Percentiles rank a stretch among this genome's conserved stretches.
Conservation (phyloP, 2,797 vertebrate genomes). For the Clarias laeviceps region DNA sequence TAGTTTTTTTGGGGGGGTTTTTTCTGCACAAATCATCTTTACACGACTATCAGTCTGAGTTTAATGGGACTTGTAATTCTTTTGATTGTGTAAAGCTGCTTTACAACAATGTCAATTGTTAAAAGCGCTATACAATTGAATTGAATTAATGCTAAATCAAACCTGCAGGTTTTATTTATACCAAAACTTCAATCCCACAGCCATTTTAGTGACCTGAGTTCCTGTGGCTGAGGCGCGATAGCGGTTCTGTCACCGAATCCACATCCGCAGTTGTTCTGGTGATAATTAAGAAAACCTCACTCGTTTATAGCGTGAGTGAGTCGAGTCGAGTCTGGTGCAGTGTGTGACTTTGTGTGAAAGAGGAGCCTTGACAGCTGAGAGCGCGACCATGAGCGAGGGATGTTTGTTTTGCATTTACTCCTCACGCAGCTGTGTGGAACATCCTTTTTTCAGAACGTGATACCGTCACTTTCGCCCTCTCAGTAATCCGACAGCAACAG, state of each 20-base stretch:
- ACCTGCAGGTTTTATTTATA: background rate
- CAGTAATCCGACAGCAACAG: conserved; percentile 58
- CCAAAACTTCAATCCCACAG: background rate
- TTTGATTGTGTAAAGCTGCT: no score
- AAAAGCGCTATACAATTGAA: no score
- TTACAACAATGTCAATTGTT: no score
- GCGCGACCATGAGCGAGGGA: conserved; percentile 78
- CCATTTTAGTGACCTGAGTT: conserved; percentile 65
- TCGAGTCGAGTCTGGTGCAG: conserved; percentile 53
- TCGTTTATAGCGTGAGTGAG: conserved; percentile 58
- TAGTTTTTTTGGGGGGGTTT: no score
- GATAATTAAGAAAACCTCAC: conserved; percentile 77
- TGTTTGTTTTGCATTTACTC: conserved; percentile 85
- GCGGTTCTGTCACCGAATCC: conserved; percentile 73
- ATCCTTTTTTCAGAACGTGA: conserved; percentile 77
- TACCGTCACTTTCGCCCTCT: conserved; percentile 67
- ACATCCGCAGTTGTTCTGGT: conserved; percentile 68
- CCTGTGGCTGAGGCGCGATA: conserved; percentile 26
- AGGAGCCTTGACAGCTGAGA: conserved; percentile 82
- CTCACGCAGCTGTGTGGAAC: conserved; percentile 77
- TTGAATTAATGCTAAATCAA: background rate
- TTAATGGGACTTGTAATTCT: background rate
- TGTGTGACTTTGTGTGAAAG: conserved; percentile 73
- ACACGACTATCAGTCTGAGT: background rate
- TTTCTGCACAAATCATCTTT: background rate